Evolutionary conservation across 2,888 invertebrate genomes (phyloP), one percentile per base, ranked within the genome.

Genomic region (Platerodrilus igneus): DNA sequence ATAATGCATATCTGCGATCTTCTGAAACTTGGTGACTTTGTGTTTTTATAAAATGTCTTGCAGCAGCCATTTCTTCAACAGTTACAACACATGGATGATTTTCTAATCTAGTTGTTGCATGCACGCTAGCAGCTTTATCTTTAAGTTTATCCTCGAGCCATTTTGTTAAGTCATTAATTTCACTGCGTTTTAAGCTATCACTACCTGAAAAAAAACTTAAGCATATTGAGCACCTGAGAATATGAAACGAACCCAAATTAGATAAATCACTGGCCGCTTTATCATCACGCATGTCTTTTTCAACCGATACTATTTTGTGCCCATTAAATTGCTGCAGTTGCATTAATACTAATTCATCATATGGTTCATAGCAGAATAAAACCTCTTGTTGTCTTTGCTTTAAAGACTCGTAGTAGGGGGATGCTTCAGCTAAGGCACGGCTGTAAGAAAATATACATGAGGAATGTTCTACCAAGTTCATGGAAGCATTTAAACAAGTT

Each of bases 11-110:
- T 58, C 90, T 78, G 62, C 86, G 84, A 56, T 92, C 91, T 56
- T 94, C 91, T 0, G 83, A 79, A 37, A 90, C 66, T 55, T 78
- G 79, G 52, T 83, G 82, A 34, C 91, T 83, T 58, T 93, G 90
- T 0, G 93, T 92, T 36, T 89, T 78, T 36, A 96, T 81, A 60
- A 96, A 95, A 68, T 96, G 95, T 27, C 97, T 74, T 0, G 96
- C 95, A 2, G 93, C 88, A 1, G 91, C 95, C 93, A 96, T 95
- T 70, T 97, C 95, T 52, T 88, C 89, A 0, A 96, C 93, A 0
- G 93, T 93, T 2, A 97, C 79, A 1, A 95, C 88, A 64, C 95
- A 96, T 0, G 97, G 96, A 71, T 97, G 92, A 1, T 79, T 76
- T 54, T 90, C 90, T 23, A 96, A 72, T 37, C 88, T 80, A 19